These are phyloP conservation scores for Coregonus sp. DNA, from an alignment of 2,797 vertebrate genomes.

Conservation along the genomic window DNA sequence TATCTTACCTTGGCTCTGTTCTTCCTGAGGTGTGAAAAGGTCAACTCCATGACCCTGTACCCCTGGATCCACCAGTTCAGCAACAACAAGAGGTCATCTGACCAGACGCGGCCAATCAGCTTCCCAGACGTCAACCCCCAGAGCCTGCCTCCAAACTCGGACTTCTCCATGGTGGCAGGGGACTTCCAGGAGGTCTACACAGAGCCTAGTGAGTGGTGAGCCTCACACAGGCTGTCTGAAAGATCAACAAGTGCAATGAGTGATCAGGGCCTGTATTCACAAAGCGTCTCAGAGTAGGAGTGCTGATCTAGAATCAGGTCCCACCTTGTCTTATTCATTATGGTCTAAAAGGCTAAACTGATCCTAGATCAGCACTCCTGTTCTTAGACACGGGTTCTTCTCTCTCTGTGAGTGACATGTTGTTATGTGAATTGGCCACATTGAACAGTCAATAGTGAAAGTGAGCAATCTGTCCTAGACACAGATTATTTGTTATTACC, in stretches of 20 bases:
- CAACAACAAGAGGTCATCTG: constrained; percentile 93
- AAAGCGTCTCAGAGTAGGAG: neutral
- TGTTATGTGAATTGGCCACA: neutral
- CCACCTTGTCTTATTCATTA: neutral
- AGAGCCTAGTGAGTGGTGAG: constrained; percentile 81
- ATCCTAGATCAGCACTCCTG: too few relatives aligned
- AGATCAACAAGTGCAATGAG: neutral
- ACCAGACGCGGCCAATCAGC: constrained; percentile 90
- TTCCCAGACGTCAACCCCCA: constrained; percentile 97
- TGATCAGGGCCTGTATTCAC: neutral
- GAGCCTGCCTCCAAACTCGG: constrained; percentile 85
- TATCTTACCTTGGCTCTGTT: neutral
- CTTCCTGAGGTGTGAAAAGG: constrained; percentile 86
- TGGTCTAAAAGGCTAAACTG: too few relatives aligned
- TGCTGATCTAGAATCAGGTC: neutral
- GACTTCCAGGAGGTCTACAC: constrained; percentile 97
- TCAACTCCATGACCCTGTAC: constrained; percentile 91
- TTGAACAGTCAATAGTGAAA: too few relatives aligned
- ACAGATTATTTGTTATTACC: too few relatives aligned
- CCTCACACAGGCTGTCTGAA: neutral
- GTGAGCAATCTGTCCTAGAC: too few relatives aligned
- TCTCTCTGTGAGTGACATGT: neutral
- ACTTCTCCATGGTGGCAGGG: constrained; percentile 98
- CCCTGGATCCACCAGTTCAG: constrained; percentile 99
- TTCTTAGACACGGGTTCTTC: too few relatives aligned